phyloP scores from a whole-genome alignment of 2,888 invertebrate genomes.

The Pelosia muscerda region DNA sequence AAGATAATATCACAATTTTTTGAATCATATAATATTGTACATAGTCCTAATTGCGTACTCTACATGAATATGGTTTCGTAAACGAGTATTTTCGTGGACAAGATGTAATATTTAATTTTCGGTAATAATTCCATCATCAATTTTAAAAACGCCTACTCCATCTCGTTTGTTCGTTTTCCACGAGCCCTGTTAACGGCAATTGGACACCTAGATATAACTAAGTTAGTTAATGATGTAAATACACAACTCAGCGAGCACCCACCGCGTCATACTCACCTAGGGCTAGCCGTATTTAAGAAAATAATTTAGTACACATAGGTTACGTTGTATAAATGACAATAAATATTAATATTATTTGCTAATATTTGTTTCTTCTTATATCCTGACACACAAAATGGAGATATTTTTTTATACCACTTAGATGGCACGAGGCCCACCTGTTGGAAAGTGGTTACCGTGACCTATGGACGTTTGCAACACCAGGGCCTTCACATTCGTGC shows the following conservation, averaged over 20 bases:
- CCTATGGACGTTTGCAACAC: no score
- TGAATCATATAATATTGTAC: background rate
- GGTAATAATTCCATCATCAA: no score
- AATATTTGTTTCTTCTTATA: background rate
- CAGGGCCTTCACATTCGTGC: no score
- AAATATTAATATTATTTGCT: slow-evolving; percentile 41
- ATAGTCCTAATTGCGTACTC: background rate
- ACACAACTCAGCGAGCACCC: slow-evolving; percentile 68
- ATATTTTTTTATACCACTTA: no score
- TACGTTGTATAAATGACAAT: slow-evolving; percentile 41
- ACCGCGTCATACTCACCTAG: slow-evolving; percentile 72
- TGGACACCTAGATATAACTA: background rate
- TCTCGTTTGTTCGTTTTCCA: background rate
- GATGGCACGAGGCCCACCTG: no score
- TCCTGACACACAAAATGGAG: background rate
- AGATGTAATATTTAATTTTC: background rate
- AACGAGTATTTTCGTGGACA: background rate
- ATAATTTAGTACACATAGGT: slow-evolving; percentile 28
- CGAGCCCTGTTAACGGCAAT: background rate
- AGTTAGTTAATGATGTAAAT: slow-evolving; percentile 50
- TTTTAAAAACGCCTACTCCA: background rate
- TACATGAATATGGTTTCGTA: background rate
- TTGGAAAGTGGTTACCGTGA: no score
- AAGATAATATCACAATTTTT: background rate
- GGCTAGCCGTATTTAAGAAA: slow-evolving; percentile 53